These are phyloP conservation scores for Agrilus biguttatus DNA, from an alignment of 2,888 invertebrate genomes.

Conservation along the genomic window DNA sequence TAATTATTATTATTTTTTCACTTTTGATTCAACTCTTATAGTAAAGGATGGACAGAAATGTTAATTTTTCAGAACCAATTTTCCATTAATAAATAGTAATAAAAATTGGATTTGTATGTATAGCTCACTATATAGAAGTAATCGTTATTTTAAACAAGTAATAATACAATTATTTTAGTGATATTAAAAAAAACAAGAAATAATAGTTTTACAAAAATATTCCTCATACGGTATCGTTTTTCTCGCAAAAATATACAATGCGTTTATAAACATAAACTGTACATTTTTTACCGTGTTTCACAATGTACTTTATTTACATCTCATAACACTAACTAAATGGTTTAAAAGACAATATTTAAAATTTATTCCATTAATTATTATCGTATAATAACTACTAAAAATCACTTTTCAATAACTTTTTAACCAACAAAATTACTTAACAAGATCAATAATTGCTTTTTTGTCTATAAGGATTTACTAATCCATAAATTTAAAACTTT, in stretches of 20 bases:
- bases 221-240: background rate
- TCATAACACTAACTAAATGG: background rate
- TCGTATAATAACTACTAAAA: too few relatives aligned
- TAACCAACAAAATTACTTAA: slow-evolving; percentile 2
- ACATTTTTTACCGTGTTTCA: background rate
- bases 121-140: too few relatives aligned
- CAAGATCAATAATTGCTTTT: too few relatives aligned
- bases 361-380: slow-evolving; percentile 9
- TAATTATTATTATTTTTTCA: background rate
- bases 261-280: background rate
- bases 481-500: too few relatives aligned
- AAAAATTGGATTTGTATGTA: too few relatives aligned
- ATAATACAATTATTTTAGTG: too few relatives aligned
- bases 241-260: background rate
- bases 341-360: slow-evolving; percentile 19
- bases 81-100: too few relatives aligned
- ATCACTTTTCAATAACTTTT: slow-evolving; percentile 8
- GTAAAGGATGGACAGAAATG: background rate
- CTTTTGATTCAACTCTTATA: background rate
- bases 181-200: too few relatives aligned
- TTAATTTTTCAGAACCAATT: background rate
- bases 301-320: background rate
- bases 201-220: background rate
- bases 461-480: too few relatives aligned
- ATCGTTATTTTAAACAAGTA: too few relatives aligned